These are phyloP conservation scores for Phrynocephalus forsythii DNA, from an alignment of 2,797 vertebrate genomes.

Conservation along the genomic window DNA sequence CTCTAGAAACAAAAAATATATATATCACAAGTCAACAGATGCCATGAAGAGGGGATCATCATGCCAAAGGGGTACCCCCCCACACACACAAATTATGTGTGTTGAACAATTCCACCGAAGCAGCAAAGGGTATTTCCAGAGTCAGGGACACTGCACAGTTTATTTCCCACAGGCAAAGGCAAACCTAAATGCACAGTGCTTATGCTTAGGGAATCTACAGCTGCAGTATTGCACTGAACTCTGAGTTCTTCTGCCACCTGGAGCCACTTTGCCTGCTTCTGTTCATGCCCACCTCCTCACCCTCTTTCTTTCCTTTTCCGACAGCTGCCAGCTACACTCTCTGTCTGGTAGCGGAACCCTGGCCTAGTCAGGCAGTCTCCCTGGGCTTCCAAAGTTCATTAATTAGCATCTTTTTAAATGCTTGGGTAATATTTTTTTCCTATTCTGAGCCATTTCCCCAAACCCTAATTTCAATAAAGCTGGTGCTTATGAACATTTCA, in stretches of 20 bases:
- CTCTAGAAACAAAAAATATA: no score
- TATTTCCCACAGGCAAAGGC: constrained; percentile 12
- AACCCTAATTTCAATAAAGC: constrained; percentile 84
- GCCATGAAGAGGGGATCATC: no score
- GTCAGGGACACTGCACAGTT: constrained; percentile 9
- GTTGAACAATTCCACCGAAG: neutral
- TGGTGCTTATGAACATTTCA: constrained; percentile 77
- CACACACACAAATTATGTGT: rapidly evolving
- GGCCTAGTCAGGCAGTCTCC: constrained; percentile 72
- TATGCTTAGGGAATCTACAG: constrained; percentile 11
- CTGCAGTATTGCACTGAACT: constrained; percentile 37
- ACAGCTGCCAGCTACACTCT: constrained; percentile 51
- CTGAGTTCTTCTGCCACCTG: constrained; percentile 37
- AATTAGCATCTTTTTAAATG: constrained; percentile 84
- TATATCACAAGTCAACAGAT: neutral
- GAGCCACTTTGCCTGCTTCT: constrained; percentile 69
- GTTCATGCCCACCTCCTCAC: constrained; percentile 53
- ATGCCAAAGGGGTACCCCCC: neutral
- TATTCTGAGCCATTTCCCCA: constrained; percentile 77
- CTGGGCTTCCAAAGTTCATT: constrained; percentile 80
- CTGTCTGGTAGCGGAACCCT: constrained; percentile 67
- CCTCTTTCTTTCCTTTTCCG: neutral
- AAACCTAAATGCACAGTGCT: constrained; percentile 31
- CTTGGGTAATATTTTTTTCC: constrained; percentile 77
- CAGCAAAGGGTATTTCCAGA: neutral